phyloP scores from a whole-genome alignment of 2,888 invertebrate genomes.

The Philereme transversata region DNA sequence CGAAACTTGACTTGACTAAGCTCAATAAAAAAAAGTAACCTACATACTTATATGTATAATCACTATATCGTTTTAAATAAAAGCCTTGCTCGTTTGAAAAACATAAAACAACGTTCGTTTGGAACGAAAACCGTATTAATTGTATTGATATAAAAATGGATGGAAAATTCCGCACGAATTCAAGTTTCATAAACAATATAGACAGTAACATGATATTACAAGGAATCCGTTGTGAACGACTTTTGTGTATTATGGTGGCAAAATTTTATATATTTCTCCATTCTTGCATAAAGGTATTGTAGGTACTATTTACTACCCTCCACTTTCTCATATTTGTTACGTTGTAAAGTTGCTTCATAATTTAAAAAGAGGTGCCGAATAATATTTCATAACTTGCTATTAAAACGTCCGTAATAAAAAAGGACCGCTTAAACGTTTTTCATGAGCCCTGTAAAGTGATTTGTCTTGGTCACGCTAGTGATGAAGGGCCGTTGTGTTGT shows the following conservation, averaged over 20 bases:
- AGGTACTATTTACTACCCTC: too few species aligned
- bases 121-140: not conserved
- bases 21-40: too few species aligned
- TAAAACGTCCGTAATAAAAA: constrained; percentile 29
- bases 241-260: too few species aligned
- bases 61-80: not conserved
- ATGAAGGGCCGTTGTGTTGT: constrained; percentile 27
- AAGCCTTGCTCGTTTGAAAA: not conserved
- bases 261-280: too few species aligned
- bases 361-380: constrained; percentile 1
- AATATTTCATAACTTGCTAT: constrained; percentile 13
- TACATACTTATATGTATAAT: too few species aligned
- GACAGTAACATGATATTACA: not conserved
- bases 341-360: not conserved
- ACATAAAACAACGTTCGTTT: not conserved
- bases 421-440: constrained; percentile 38
- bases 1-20: too few species aligned
- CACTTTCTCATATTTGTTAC: too few species aligned
- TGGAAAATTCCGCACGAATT: not conserved
- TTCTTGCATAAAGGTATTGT: too few species aligned
- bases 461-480: constrained; percentile 48
- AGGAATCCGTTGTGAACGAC: too few species aligned
- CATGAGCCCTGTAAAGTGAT: constrained; percentile 34
- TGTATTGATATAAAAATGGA: not conserved
- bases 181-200: not conserved